These are phyloP conservation scores for Grallaria varia DNA, from an alignment of 2,113 vertebrate species.

Conservation along the genomic window DNA sequence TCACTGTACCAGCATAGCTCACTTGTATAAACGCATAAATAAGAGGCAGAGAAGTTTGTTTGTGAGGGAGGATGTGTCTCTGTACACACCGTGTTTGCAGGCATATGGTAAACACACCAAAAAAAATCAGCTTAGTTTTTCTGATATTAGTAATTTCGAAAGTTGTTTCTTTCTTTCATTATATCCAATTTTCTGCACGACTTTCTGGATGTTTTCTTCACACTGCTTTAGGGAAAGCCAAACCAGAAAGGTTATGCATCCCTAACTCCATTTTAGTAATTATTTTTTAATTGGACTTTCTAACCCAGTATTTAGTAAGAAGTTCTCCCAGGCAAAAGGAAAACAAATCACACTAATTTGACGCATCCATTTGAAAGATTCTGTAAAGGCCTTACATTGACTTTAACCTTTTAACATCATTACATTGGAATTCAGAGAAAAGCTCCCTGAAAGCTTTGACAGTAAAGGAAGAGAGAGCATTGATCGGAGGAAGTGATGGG, in stretches of 20 bases:
- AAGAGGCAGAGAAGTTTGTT: not conserved
- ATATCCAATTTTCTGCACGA: not conserved
- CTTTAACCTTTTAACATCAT: not conserved
- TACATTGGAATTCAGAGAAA: not conserved
- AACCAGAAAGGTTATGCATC: rapidly evolving
- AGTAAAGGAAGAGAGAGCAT: not conserved
- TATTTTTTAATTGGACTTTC: not conserved
- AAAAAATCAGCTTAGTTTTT: not conserved
- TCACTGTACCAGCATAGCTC: not conserved
- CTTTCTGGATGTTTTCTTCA: not conserved
- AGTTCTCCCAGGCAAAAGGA: not conserved
- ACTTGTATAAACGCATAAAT: not conserved
- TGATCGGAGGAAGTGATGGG: not conserved
- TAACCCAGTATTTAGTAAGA: not conserved
- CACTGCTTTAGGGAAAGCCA: not conserved
- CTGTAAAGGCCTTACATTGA: not conserved
- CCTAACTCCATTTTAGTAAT: not conserved
- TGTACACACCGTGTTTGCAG: not conserved
- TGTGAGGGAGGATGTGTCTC: rapidly evolving
- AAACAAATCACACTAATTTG: not conserved
- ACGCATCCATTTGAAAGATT: not conserved
- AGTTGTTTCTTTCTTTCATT: not conserved
- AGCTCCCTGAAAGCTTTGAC: not conserved
- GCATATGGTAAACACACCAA: not conserved
- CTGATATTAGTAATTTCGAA: not conserved